Conservation (phyloP, 2,113 vertebrate species). For the Lophotis ruficrista region DNA sequence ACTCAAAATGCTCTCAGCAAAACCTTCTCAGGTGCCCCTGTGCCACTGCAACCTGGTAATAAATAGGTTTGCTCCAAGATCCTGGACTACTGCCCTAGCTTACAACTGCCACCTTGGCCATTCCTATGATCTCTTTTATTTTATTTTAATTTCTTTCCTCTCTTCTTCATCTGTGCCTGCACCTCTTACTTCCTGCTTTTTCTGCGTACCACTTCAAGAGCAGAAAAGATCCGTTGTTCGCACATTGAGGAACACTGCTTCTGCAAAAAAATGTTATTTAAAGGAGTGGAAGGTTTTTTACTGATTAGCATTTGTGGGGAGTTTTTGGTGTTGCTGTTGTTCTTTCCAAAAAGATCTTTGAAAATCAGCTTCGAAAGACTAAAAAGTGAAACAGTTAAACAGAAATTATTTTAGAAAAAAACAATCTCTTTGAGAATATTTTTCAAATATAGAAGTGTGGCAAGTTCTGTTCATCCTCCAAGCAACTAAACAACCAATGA, state of each 20-base stretch:
- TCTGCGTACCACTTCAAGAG: neutral
- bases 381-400: neutral
- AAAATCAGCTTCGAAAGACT: neutral
- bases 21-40: neutral
- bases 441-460: neutral
- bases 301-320: neutral
- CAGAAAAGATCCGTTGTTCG: neutral
- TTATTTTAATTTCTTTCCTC: neutral
- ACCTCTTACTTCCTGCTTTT: neutral
- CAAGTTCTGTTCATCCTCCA: neutral
- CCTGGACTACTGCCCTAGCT: neutral
- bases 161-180: neutral
- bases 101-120: neutral
- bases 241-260: neutral
- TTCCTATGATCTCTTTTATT: neutral
- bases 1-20: neutral
- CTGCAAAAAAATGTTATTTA: neutral
- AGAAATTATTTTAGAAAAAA: neutral
- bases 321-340: neutral
- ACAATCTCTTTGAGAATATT: neutral
- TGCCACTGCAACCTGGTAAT: neutral
- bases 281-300: neutral
- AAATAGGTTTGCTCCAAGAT: neutral
- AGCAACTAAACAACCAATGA: neutral
- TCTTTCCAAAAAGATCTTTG: neutral